Evolutionary conservation across 2,113 vertebrate species (phyloP), one percentile per base, ranked within the genome.

Genomic region (Rhynchomys soricoides): DNA sequence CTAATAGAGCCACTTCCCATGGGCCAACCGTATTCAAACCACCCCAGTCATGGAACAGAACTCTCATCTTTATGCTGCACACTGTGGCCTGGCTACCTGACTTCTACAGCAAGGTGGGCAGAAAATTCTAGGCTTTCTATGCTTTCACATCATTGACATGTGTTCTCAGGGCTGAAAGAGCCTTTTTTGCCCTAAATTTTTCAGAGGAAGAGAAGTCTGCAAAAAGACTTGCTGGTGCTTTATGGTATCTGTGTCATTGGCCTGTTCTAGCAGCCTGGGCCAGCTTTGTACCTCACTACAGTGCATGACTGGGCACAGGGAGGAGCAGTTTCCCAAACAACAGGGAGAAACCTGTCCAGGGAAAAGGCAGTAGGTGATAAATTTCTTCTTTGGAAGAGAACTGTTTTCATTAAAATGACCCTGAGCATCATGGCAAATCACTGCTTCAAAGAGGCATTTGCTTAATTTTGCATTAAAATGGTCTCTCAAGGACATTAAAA

Each of bases 371-470:
- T 16, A 85, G 43, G 31, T 74, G 91, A 95, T 57, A 94, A 82
- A 83, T 48, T 21, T 66, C 48, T 34, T 66, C 57, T 64, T 40
- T 43, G 86, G 89, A 66, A 43, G 70, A 62, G 15, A 94, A 90
- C 34, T 74, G 31, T 40, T 55, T 91, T 82, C 78, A 87, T 62
- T 45, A 37, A 26, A 71, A 40, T 19, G 66, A 93, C 62, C 40
- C 57, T 37, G 79, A 68, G 43, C 50, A 66, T 37, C 40, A 16
- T 92, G 82, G n/a, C 40, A 13, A 43, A 81, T 64, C 24, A 92
- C 8, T 90, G 89, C 73, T 89, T 82, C 87, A 31, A 94, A 68
- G 87, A 95, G 43, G 10, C 40, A 71, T 89, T 88, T 85, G 66
- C 50, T 85, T 94, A 48, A 79, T 79, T 87, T 93, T 93, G 52